These are phyloP conservation scores for Sphyrna mokarran DNA, from an alignment of 2,113 vertebrate species.

Conservation along the genomic window DNA sequence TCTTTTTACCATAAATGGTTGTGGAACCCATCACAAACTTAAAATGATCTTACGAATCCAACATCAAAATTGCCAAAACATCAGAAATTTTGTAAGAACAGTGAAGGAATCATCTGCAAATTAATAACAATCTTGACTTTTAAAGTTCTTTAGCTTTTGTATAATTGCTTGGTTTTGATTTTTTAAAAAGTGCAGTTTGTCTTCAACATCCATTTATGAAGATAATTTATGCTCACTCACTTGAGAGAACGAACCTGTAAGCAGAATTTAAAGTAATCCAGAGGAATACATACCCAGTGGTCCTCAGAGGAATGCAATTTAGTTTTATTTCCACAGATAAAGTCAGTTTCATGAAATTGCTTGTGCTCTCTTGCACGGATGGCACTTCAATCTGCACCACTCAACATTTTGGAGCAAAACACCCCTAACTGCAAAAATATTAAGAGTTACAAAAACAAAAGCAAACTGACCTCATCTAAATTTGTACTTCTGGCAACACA, in stretches of 20 bases:
- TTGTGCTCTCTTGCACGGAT: not conserved
- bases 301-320: not conserved
- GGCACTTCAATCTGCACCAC: not conserved
- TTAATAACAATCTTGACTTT: not conserved
- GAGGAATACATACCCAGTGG: not conserved
- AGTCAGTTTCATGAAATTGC: not conserved
- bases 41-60: not conserved
- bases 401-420: not conserved
- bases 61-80: not conserved
- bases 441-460: not conserved
- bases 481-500: not conserved
- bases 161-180: not conserved
- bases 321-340: not conserved
- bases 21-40: not conserved
- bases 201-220: not conserved
- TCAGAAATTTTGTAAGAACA: not conserved
- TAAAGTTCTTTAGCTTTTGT: not conserved
- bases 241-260: not conserved
- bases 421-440: not conserved
- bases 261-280: not conserved
- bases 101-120: not conserved
- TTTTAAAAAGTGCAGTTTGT: not conserved
- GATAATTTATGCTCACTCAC: not conserved
- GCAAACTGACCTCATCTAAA: not conserved
- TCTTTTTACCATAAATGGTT: not conserved